These are phyloP conservation scores for Chrysolina oricalcia DNA, from an alignment of 2,888 invertebrate species.

Conservation along the genomic window DNA sequence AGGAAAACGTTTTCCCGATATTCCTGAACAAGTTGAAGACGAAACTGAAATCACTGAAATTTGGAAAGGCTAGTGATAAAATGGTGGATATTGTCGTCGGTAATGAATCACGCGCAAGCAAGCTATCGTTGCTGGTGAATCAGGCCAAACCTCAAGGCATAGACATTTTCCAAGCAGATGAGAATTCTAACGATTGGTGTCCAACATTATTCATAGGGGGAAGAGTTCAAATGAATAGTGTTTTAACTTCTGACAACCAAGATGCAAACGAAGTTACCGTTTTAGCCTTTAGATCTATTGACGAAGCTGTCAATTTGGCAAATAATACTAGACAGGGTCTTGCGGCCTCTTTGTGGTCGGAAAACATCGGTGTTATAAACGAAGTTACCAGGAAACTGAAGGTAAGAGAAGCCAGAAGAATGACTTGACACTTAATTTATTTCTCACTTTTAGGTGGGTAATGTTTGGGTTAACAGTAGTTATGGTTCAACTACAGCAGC, in stretches of 20 bases:
- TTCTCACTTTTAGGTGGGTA: slow-evolving; percentile 67
- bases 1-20: slow-evolving; percentile 72
- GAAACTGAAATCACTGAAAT: slow-evolving; percentile 57
- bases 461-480: slow-evolving; percentile 74
- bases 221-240: slow-evolving; percentile 60
- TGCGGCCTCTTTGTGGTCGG: slow-evolving; percentile 75
- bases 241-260: slow-evolving; percentile 53
- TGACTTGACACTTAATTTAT: neutral
- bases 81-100: slow-evolving; percentile 71
- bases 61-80: slow-evolving; percentile 71
- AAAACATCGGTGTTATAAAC: slow-evolving; percentile 73
- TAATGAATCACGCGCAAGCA: slow-evolving; percentile 62
- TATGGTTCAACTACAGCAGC: slow-evolving; percentile 73
- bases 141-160: slow-evolving; percentile 61
- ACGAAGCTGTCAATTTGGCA: slow-evolving; percentile 74
- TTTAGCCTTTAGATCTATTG: slow-evolving; percentile 73
- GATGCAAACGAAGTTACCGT: slow-evolving; percentile 67
- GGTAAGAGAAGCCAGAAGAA: slow-evolving; percentile 56
- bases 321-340: slow-evolving; percentile 74
- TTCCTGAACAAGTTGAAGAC: slow-evolving; percentile 71
- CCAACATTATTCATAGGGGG: slow-evolving; percentile 65
- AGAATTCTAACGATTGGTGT: slow-evolving; percentile 59
- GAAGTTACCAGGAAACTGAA: slow-evolving; percentile 73
- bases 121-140: slow-evolving; percentile 55
- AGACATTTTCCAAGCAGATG: slow-evolving; percentile 59